Evolutionary conservation across 2,888 invertebrate species (phyloP).

Genomic region (Plagodis dolabraria): DNA sequence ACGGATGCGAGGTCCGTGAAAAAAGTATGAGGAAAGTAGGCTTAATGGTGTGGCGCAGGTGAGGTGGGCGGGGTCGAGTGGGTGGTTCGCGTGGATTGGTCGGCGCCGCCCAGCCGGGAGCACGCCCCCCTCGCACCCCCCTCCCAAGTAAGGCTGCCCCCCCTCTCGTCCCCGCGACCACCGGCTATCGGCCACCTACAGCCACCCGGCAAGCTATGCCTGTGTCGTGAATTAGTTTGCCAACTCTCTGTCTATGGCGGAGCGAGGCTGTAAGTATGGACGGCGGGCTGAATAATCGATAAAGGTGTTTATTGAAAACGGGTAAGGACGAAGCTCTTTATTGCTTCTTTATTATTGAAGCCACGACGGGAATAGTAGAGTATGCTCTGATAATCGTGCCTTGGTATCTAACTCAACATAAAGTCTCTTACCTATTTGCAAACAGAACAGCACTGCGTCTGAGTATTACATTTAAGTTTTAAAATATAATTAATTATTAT

Average conservation of each 20-base stretch:
- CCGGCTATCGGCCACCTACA: slow-evolving; percentile 80
- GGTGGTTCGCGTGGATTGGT: slow-evolving; percentile 79
- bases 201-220: slow-evolving; percentile 81
- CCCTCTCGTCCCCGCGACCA: slow-evolving; percentile 67
- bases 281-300: slow-evolving; percentile 83
- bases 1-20: slow-evolving; percentile 82
- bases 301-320: slow-evolving; percentile 85
- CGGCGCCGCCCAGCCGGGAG: slow-evolving; percentile 78
- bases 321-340: slow-evolving; percentile 81
- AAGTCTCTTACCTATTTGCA: slow-evolving; percentile 2
- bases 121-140: slow-evolving; percentile 66
- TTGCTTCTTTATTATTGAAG: slow-evolving; percentile 82
- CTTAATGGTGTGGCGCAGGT: slow-evolving; percentile 83
- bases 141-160: slow-evolving; percentile 39
- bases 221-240: slow-evolving; percentile 85
- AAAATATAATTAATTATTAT: too few relatives aligned
- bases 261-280: slow-evolving; percentile 83
- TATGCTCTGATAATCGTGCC: slow-evolving; percentile 20
- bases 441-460: too few relatives aligned
- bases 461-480: too few relatives aligned
- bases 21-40: slow-evolving; percentile 80
- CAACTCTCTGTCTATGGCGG: slow-evolving; percentile 84
- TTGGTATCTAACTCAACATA: slow-evolving; percentile 17
- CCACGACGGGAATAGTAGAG: slow-evolving; percentile 51
- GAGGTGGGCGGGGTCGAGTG: slow-evolving; percentile 80